These are phyloP conservation scores for Euleptes europaea DNA, from an alignment of 2,113 vertebrate genomes.

Conservation along the genomic window DNA sequence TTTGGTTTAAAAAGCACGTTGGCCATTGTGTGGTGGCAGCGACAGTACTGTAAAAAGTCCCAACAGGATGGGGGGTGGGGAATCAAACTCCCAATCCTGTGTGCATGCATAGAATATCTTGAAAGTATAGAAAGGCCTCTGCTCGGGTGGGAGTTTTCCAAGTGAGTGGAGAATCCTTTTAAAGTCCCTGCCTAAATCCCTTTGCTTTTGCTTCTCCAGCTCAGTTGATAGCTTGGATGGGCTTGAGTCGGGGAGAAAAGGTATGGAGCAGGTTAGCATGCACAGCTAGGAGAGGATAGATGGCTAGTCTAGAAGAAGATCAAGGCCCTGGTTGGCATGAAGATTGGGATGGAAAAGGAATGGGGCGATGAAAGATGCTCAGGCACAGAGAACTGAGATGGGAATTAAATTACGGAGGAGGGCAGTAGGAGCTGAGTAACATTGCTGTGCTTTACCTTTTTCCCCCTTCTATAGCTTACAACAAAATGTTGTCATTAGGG, in stretches of 20 bases:
- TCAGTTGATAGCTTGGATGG: background rate
- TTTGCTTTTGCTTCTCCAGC: background rate
- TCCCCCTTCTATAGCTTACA: slow-evolving; percentile 79
- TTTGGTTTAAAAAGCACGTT: background rate
- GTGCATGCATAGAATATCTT: background rate
- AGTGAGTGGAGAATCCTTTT: background rate
- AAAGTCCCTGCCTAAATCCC: background rate
- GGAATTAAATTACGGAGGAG: background rate
- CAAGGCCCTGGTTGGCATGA: background rate
- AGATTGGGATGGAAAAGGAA: background rate
- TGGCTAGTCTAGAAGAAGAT: too few species aligned
- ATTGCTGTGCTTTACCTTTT: background rate
- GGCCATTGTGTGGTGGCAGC: background rate
- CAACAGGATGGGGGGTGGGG: background rate
- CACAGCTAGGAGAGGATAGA: slow-evolving; percentile 58
- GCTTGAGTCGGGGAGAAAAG: background rate
- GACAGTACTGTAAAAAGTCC: background rate
- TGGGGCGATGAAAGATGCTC: background rate
- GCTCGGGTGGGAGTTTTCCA: background rate
- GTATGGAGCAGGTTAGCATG: too few species aligned
- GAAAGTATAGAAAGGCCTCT: background rate
- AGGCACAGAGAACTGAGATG: background rate
- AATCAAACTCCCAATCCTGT: background rate
- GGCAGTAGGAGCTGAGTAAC: background rate
- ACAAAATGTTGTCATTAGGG: slow-evolving; percentile 86